These are phyloP conservation scores for Hirudinaria manillensis DNA, from an alignment of 2,888 invertebrate genomes.

Conservation along the genomic window DNA sequence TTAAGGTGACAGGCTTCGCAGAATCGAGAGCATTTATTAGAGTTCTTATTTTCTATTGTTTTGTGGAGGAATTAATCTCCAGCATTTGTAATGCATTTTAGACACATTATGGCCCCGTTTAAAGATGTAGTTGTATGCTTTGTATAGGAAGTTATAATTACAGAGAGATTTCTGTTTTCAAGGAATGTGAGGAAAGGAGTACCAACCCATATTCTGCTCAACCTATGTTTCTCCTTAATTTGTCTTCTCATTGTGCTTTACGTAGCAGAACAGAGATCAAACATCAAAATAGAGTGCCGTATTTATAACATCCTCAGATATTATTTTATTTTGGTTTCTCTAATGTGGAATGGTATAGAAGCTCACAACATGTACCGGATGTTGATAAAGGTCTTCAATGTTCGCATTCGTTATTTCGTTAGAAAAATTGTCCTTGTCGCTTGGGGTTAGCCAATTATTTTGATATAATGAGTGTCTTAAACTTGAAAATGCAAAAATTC, in stretches of 20 bases:
- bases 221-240: slow-evolving; percentile 33
- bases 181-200: slow-evolving; percentile 31
- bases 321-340: slow-evolving; percentile 32
- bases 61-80: slow-evolving; percentile 32
- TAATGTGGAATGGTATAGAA: slow-evolving; percentile 35
- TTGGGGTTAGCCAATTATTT: slow-evolving; percentile 30
- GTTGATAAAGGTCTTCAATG: slow-evolving; percentile 31
- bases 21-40: slow-evolving; percentile 29
- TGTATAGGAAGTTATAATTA: too few relatives aligned
- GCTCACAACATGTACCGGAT: slow-evolving; percentile 34
- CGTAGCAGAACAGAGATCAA: slow-evolving; percentile 27
- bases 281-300: slow-evolving; percentile 26
- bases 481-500: too few relatives aligned
- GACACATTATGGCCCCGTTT: slow-evolving; percentile 18
- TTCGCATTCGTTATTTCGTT: slow-evolving; percentile 29
- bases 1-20: too few relatives aligned
- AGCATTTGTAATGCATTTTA: slow-evolving; percentile 34
- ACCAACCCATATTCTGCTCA: slow-evolving; percentile 29
- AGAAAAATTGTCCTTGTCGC: slow-evolving; percentile 23
- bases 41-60: slow-evolving; percentile 30
- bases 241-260: slow-evolving; percentile 29
- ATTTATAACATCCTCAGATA: slow-evolving; percentile 26
- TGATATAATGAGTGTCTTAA: not conserved
- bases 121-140: too few relatives aligned
- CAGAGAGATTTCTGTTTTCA: not conserved